Evolutionary conservation across 2,888 invertebrate genomes (phyloP), one percentile per base, ranked within the genome.

Genomic region (Xanthorhoe spadicearia): DNA sequence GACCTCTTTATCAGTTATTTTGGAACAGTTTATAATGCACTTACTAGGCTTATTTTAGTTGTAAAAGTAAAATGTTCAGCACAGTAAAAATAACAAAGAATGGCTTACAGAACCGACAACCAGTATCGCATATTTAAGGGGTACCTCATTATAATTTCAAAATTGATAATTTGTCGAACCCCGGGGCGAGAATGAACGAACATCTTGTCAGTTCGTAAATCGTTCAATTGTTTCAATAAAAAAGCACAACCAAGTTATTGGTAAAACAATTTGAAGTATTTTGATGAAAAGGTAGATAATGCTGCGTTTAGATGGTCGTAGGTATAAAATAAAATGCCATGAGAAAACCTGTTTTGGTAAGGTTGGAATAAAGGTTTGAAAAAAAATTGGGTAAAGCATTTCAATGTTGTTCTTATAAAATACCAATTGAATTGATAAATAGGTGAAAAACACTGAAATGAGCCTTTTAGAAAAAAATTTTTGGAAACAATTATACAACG

Each of bases 221-320:
- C 82, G 75, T 77, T 83, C 79, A 78, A 75, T 77, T 75, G 77
- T 77, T 76, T 73, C 54, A 68, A 66, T 68, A 68, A 68, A 73
- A 68, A 72, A 74, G 63, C 61, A 73, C 57, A 58, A 66, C 49
- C 48, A 50, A 62, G 43, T 56, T 73, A 70, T 74, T 87, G 84
- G 83, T 82, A 84, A 82, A 83, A 85, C 83, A 85, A 86, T 88
- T 73, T 83, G 69, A 85, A 84, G 82, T 86, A 90, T 87, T 84
- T 83, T 82, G 83, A 85, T 84, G 82, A 86, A 85, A 83, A 79
- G 79, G 83, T 79, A 79, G 83, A 85, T 83, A 83, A 83, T 83
- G 80, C 77, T 80, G 78, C 81, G 79, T 82, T 85, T 84, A 80
- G 71, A 64, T 70, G 64, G 71, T 81, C 74, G 80, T 83, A 82